Base-by-base conservation (phyloP, 2,113 vertebrate species). In the Gymnobelideus leadbeateri region DNA sequence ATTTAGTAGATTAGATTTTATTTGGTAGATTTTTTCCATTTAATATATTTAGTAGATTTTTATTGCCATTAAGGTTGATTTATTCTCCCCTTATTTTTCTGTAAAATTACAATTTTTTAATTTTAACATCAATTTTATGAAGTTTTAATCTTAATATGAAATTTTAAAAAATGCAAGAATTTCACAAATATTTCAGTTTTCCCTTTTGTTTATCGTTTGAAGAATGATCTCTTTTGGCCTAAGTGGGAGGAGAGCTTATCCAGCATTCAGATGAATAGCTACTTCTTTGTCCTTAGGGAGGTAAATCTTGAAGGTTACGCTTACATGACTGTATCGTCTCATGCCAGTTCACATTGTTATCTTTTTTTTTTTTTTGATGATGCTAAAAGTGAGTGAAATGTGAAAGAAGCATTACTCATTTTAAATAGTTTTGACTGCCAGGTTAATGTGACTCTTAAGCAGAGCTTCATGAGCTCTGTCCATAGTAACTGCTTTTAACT, bases 371-470 rank as follows among this genome's bases (percentile, higher is more conserved):
- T 49, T 49, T 1, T 49, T 68, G 47, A 54, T 55, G 95, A 89
- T 94, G 49, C 96, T 90, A 91, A 53, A 95, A 97, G 95, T 49
- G 97, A 94, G 96, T 55, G 96, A 96, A 97, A 98, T 97, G 96
- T 31, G 0, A n/a, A 97, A 96, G 97, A 97, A 98, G 55, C 12
- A 23, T 97, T 95, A 68, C 97, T 98, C 98, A 57, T 98, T 98
- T 97, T 98, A 97, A 98, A 97, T 97, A 97, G 97, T 98, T 97
- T 96, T 96, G 97, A 97, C 97, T 97, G 97, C 97, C 94, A 97
- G 97, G 95, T 98, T 98, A 96, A 98, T 10, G 89, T 0, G 51
- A 89, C 96, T 97, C 97, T 98, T 97, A 94, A 89, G 37, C 49
- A 0, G 96, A 90, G 97, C 95, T 96, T 96, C 94, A 94, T 96